Evolutionary conservation across 2,888 invertebrate species (phyloP).

Genomic region (Actias luna): DNA sequence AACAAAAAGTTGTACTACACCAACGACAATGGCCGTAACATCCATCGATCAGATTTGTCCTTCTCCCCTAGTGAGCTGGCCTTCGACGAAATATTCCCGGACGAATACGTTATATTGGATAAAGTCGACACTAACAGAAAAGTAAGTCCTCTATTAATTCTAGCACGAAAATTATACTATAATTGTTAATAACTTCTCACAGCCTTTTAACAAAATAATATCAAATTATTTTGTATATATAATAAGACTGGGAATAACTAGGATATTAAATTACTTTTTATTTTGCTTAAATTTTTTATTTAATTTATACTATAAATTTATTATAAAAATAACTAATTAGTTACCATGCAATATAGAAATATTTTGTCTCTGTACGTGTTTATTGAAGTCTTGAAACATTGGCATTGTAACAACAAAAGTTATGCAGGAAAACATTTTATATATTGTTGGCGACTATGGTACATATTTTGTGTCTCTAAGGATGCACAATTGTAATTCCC

Average conservation of each 20-base stretch:
- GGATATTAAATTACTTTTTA: neutral
- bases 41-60: slow-evolving; percentile 82
- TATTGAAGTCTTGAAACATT: no score
- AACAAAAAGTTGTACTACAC: slow-evolving; percentile 90
- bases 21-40: slow-evolving; percentile 86
- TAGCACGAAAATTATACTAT: neutral
- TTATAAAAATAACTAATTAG: no score
- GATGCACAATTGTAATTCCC: neutral
- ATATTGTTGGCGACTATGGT: neutral
- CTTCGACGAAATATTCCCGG: slow-evolving; percentile 87
- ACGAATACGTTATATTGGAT: slow-evolving; percentile 88
- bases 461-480: neutral
- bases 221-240: neutral
- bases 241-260: neutral
- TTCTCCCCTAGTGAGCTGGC: slow-evolving; percentile 91
- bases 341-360: no score
- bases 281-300: no score
- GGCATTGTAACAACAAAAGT: neutral
- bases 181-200: neutral
- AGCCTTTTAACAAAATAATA: neutral
- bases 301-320: no score
- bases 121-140: slow-evolving; percentile 84
- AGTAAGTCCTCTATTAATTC: slow-evolving; percentile 58
- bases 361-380: no score
- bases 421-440: neutral